These are phyloP conservation scores for Sphaeridia pumilis DNA, from an alignment of 2,888 invertebrate genomes.

Conservation along the genomic window DNA sequence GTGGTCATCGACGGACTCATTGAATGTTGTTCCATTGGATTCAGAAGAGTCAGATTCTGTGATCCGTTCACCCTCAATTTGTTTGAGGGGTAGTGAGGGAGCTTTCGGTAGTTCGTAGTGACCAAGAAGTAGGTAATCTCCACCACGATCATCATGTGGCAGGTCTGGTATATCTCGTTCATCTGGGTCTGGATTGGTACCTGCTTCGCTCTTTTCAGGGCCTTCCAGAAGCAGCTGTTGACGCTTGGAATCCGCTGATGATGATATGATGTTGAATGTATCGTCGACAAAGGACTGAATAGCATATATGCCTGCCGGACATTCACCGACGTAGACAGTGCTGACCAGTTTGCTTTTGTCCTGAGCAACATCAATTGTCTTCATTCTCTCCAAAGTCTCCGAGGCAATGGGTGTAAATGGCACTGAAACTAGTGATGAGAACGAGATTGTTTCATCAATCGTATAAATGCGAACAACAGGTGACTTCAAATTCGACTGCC, in stretches of 20 bases:
- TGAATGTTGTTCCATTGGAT: neutral
- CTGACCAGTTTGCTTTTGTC: conserved; percentile 49
- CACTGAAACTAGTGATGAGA: conserved; percentile 57
- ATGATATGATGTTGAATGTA: conserved; percentile 64
- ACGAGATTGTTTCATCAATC: conserved; percentile 54
- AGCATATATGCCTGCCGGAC: conserved; percentile 76
- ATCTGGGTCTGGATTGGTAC: neutral
- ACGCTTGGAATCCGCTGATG: conserved; percentile 52
- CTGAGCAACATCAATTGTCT: conserved; percentile 16
- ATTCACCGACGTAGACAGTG: conserved; percentile 85
- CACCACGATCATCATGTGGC: too few relatives aligned
- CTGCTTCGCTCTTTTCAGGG: conserved; percentile 41
- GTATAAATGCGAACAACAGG: conserved; percentile 84
- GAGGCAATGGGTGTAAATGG: conserved; percentile 84
- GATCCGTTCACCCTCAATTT: conserved; percentile 2
- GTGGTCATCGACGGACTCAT: neutral
- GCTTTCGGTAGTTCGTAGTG: conserved; percentile 25
- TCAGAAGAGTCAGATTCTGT: neutral
- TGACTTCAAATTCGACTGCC: conserved; percentile 76
- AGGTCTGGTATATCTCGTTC: neutral
- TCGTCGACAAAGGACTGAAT: conserved; percentile 85
- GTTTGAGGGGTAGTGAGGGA: conserved; percentile 10
- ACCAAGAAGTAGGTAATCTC: conserved; percentile 18
- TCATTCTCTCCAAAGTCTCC: conserved; percentile 51
- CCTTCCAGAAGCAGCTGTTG: conserved; percentile 62